Evolutionary conservation across 2,113 vertebrate species (phyloP), one percentile per base, ranked within the genome.

Genomic region (Sphaerodactylus townsendi): DNA sequence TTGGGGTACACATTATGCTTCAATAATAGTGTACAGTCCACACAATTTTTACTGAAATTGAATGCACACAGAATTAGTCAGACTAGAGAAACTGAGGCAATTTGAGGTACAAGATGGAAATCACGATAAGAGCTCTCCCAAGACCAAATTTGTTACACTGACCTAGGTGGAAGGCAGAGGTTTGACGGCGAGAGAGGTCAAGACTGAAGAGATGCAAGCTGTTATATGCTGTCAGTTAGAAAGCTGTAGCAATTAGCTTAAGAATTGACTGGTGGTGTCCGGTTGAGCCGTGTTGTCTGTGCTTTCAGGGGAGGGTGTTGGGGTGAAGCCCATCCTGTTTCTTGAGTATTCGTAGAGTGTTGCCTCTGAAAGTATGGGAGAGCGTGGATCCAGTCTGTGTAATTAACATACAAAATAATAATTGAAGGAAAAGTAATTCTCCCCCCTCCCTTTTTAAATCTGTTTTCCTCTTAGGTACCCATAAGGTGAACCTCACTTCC

Each of bases 401-500:
- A 13, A 68, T 69, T 56, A 50, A 39, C 39, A 2, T 56, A 6
- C 56, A 41, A 30, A 28, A 50, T 28, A 48, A 37, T 82, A 79
- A 87, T 66, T 5, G 74, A 53, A 87, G 25, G 30, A 65, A 44
- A 39, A 46, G 0, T 8, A 19, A 62, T 10, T 33, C 6, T 71
- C 5, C 48, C 48, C 10, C 50, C 50, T 17, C 50, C 53, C 10
- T 44, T 28, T 35, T 69, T 17, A 21, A 56, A 17, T 71, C 41
- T 23, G 79, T 6, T 0, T 8, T 88, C 6, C 64, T 30, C 1
- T 86, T 74, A 96, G 96, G 96, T 75, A 95, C 95, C 44, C 93
- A 91, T 10, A 96, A 96, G 93, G 96, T 96, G 86, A 96, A 94
- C 88, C 93, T 97, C 39, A 95, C 95, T 1, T 97, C 96, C 64